These are phyloP conservation scores for Larimichthys polyactis DNA, from an alignment of 2,113 vertebrate genomes.

Conservation along the genomic window DNA sequence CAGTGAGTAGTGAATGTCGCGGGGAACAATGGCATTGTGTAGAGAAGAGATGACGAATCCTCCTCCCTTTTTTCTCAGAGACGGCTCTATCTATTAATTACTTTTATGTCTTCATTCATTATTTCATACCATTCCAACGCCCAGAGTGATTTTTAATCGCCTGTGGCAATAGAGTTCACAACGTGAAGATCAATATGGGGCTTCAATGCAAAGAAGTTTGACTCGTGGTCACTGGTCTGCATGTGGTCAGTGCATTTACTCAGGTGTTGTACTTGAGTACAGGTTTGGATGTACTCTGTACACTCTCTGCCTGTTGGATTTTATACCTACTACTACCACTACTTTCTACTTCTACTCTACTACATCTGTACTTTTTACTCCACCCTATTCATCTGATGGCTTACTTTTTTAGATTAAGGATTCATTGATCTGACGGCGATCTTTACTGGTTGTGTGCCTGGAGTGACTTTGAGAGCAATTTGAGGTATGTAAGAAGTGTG, in stretches of 20 bases:
- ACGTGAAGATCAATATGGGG: constrained; percentile 2
- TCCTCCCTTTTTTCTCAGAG: constrained; percentile 72
- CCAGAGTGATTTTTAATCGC: constrained; percentile 77
- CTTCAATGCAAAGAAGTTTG: not conserved
- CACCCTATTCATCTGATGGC: not conserved
- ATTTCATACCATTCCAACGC: constrained; percentile 69
- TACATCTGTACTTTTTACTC: not conserved
- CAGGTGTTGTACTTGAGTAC: not conserved
- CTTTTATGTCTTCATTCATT: constrained; percentile 82
- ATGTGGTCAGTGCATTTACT: not conserved
- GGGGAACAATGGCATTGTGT: constrained; percentile 85
- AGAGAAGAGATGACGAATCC: constrained; percentile 82
- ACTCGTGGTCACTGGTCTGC: not conserved
- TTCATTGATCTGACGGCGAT: not conserved
- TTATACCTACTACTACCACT: no score
- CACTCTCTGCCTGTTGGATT: not conserved
- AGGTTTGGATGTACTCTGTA: not conserved
- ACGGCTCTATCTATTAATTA: constrained; percentile 84
- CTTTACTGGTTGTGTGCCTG: not conserved
- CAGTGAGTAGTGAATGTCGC: constrained; percentile 72
- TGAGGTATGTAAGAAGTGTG: not conserved
- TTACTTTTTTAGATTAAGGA: not conserved
- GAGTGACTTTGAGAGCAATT: not conserved
- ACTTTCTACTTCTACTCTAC: not conserved
- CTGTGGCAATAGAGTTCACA: constrained; percentile 38